These are phyloP conservation scores for Procambarus clarkii DNA, from an alignment of 1,140 invertebrate species.

Conservation along the genomic window DNA sequence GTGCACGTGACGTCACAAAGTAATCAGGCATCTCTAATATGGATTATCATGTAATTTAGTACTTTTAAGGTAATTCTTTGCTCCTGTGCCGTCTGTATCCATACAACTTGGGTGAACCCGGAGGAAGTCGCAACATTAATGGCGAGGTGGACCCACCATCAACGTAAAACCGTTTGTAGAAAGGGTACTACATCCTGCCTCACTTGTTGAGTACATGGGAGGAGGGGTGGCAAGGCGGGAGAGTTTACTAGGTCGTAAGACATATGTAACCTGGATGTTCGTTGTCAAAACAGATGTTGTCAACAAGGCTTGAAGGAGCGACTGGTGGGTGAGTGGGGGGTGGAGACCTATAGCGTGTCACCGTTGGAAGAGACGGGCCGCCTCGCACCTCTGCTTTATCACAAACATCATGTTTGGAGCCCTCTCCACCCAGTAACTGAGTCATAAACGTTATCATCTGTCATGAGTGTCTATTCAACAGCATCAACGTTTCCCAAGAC, in stretches of 20 bases:
- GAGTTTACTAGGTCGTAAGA: neutral
- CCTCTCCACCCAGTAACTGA: neutral
- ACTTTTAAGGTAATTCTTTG: too few species aligned
- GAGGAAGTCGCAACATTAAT: too few species aligned
- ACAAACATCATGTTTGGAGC: neutral
- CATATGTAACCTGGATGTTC: neutral
- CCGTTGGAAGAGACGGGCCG: neutral
- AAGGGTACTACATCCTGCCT: too few species aligned
- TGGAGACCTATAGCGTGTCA: neutral
- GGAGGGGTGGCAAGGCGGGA: too few species aligned
- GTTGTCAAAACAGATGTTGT: constrained; percentile 2
- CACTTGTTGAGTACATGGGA: neutral
- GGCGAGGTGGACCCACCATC: too few species aligned
- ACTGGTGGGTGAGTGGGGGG: neutral
- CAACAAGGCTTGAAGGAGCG: neutral
- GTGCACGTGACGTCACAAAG: too few species aligned
- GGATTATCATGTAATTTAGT: too few species aligned
- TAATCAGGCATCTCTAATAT: too few species aligned
- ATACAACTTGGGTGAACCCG: too few species aligned
- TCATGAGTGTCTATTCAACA: neutral
- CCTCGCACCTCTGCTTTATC: neutral
- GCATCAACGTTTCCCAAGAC: neutral
- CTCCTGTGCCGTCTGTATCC: too few species aligned
- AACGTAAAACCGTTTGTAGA: too few species aligned
- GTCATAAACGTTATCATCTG: neutral